Evolutionary conservation across 2,888 invertebrate species (phyloP).

Genomic region (Heliconius hortense): DNA sequence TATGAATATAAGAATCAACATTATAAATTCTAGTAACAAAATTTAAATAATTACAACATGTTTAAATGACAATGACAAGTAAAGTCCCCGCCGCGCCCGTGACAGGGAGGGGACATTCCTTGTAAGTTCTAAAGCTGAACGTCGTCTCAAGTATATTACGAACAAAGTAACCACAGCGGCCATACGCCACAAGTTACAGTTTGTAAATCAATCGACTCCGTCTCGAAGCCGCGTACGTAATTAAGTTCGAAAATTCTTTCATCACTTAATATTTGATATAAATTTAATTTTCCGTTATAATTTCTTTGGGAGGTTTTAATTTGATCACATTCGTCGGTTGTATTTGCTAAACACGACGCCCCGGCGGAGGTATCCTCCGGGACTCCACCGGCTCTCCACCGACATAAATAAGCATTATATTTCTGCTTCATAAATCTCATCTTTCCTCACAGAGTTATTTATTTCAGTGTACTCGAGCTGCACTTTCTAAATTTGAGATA

Average conservation of each 20-base stretch:
- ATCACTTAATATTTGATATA: constrained; percentile 18
- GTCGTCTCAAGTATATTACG: neutral
- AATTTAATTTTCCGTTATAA: constrained; percentile 18
- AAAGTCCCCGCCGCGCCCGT: too few species aligned
- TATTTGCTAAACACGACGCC: constrained; percentile 3
- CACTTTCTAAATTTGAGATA: constrained; percentile 18
- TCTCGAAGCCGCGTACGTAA: neutral
- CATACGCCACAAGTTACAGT: neutral
- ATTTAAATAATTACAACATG: too few species aligned
- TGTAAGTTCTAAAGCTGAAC: too few species aligned
- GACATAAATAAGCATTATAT: constrained; percentile 23
- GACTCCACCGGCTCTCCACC: neutral
- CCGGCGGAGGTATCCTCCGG: neutral
- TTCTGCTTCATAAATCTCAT: constrained; percentile 19
- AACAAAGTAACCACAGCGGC: neutral
- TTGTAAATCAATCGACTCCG: neutral
- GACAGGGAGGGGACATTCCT: too few species aligned
- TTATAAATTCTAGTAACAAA: too few species aligned
- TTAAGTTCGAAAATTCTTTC: constrained; percentile 11
- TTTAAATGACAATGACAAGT: too few species aligned
- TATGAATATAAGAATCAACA: too few species aligned
- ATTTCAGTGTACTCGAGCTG: constrained; percentile 16
- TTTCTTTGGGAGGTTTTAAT: constrained; percentile 13
- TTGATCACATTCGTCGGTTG: constrained; percentile 11
- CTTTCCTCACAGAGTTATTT: constrained; percentile 9